Evolutionary conservation across 2,113 vertebrate genomes (phyloP), one percentile per base, ranked within the genome.

Genomic region (Heteronetta atricapilla): DNA sequence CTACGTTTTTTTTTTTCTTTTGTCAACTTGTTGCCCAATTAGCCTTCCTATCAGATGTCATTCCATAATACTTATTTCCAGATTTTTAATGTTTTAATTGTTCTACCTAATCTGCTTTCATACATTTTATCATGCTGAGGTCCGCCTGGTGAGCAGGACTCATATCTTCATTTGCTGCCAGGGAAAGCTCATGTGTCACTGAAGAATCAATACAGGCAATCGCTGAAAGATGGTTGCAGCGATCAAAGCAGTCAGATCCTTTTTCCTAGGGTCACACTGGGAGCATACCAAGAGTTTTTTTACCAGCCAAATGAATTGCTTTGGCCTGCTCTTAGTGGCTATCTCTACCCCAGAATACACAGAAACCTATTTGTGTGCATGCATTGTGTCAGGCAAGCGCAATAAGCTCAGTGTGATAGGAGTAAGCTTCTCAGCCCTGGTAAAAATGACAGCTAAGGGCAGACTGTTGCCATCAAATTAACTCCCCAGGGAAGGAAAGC

Each of bases 381-480:
- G 52, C 38, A 15, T 15, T 18, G 44, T 48, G 67, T 58, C 88
- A 86, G 50, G 75, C 3, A 2, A 90, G 55, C 0, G 0, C 70
- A 76, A 3, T 34, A 73, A 60, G 22, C 53, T 58, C 26, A 25
- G 1, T 6, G 34, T 2, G 2, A 63, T 6, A 70, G 29, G 19
- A 90, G 28, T 9, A 63, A 80, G 21, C 66, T 85, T 42, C 60
- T 87, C 74, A 85, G 74, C 52, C 40, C 68, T 77, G 10, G 14
- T 6, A 58, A 73, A 94, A 94, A 82, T 83, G 90, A 93, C 75
- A 74, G 75, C 53, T 88, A 66, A 91, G 88, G 90, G 82, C 85
- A 94, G 44, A 31, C 13, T 7, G 59, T 28, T 90, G 79, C 59
- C 82, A 91, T 80, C 76, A 91, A 93, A 95, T 96, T 91, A 94